Conservation (phyloP, 2,888 invertebrate species). For the Heliothis peltigera region DNA sequence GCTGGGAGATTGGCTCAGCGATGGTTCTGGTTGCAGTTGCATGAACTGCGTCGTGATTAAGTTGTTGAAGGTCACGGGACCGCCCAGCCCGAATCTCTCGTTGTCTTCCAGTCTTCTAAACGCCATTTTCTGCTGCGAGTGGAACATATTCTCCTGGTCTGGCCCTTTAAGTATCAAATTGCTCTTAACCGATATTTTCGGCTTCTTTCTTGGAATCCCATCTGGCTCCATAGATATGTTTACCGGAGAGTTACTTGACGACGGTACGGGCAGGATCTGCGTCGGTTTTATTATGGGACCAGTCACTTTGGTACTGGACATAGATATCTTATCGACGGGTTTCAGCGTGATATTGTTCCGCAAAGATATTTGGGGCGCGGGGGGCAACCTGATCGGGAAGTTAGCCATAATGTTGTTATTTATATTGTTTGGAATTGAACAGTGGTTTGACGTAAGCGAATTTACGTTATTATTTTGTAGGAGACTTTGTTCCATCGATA, state of each 20-base stretch:
- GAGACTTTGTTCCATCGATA: slow-evolving; percentile 78
- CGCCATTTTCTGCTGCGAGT: slow-evolving; percentile 87
- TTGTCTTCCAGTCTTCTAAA: slow-evolving; percentile 84
- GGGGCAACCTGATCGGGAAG: slow-evolving; percentile 83
- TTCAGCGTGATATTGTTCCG: slow-evolving; percentile 82
- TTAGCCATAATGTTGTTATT: slow-evolving; percentile 83
- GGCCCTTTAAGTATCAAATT: slow-evolving; percentile 87
- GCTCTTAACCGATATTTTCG: slow-evolving; percentile 88
- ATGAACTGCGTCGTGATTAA: slow-evolving; percentile 86
- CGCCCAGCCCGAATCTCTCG: slow-evolving; percentile 81
- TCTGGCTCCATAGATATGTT: slow-evolving; percentile 76
- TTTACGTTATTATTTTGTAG: slow-evolving; percentile 76
- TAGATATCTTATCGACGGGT: slow-evolving; percentile 80
- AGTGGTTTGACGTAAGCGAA: slow-evolving; percentile 76
- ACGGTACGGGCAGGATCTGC: slow-evolving; percentile 84
- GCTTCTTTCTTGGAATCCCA: slow-evolving; percentile 83
- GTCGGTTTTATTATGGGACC: slow-evolving; percentile 85
- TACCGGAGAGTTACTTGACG: slow-evolving; percentile 82
- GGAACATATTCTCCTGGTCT: slow-evolving; percentile 86
- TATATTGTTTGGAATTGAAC: slow-evolving; percentile 73
- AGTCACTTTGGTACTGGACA: slow-evolving; percentile 80
- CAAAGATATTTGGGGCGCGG: slow-evolving; percentile 75
- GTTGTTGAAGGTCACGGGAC: slow-evolving; percentile 86
- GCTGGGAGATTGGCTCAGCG: slow-evolving; percentile 79
- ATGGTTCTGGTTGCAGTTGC: slow-evolving; percentile 83